A percentile compares a stretch with the other conserved stretches of the same genome.
Conservation (phyloP, 2,888 invertebrate genomes). For the Drosophila hamatofila region DNA sequence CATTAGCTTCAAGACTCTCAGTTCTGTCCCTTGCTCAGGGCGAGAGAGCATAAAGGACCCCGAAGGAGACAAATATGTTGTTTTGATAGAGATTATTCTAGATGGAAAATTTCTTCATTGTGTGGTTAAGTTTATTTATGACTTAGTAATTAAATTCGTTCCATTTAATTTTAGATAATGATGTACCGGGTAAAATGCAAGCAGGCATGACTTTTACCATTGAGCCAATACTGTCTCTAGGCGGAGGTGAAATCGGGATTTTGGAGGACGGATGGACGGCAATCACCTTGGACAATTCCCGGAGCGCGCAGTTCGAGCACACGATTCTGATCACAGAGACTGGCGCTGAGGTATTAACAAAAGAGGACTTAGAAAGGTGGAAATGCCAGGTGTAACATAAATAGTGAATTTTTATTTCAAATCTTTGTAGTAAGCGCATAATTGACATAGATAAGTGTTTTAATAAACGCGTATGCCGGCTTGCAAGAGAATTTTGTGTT, state of each 20-base stretch:
- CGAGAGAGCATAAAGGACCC: background rate
- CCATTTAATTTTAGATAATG: constrained; percentile 86
- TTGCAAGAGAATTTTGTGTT: constrained; percentile 41
- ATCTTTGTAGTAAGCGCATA: constrained; percentile 29
- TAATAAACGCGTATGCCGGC: constrained; percentile 43
- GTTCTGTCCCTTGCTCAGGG: background rate
- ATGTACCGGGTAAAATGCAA: constrained; percentile 90
- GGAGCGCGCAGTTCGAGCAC: constrained; percentile 96
- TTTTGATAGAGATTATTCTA: background rate
- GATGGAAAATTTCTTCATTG: background rate
- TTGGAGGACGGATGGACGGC: constrained; percentile 97
- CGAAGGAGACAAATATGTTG: background rate
- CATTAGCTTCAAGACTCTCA: background rate
- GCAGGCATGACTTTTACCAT: constrained; percentile 98
- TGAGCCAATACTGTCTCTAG: constrained; percentile 94
- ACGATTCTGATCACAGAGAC: constrained; percentile 93
- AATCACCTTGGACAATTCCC: constrained; percentile 91
- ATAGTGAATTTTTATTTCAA: constrained; percentile 46
- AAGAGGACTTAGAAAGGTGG: constrained; percentile 59
- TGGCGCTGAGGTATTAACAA: constrained; percentile 93
- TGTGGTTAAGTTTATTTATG: background rate
- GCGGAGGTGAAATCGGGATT: constrained; percentile 88
- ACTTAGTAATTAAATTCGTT: background rate
- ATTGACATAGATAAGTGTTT: constrained; percentile 12
- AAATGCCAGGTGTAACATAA: constrained; percentile 9